A percentile compares a stretch with the other conserved stretches of the same genome.
phyloP scores from a whole-genome alignment of 2,113 vertebrate species.

The Cichladusa arquata region DNA sequence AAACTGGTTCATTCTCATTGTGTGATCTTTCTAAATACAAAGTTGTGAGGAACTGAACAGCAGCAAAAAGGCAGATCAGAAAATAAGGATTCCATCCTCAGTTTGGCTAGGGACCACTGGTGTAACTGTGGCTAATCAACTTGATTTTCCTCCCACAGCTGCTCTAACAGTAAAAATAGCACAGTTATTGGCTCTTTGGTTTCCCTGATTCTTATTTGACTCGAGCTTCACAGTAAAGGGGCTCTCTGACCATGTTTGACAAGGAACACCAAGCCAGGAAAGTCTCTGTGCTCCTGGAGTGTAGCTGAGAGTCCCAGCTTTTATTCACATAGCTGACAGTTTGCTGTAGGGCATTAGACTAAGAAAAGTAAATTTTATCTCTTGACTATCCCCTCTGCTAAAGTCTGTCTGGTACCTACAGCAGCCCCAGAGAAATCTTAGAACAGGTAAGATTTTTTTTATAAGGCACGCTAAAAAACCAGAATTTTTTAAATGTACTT shows the following conservation, averaged over 20 bases:
- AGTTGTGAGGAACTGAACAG: not conserved
- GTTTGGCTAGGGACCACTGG: not conserved
- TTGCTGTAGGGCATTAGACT: not conserved
- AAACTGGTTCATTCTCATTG: not conserved
- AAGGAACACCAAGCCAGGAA: not conserved
- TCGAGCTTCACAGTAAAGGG: not conserved
- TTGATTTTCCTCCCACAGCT: not conserved
- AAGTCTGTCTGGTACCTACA: not conserved
- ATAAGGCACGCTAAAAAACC: not conserved
- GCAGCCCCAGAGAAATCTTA: not conserved
- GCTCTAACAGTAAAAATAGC: not conserved
- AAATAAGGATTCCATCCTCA: not conserved
- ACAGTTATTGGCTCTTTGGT: not conserved
- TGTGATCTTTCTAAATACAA: not conserved
- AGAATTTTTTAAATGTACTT: accelerated
- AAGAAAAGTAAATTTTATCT: not conserved
- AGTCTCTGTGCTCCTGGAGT: not conserved
- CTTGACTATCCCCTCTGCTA: not conserved
- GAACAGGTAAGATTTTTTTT: not conserved
- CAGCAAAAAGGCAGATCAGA: not conserved
- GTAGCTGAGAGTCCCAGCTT: not conserved
- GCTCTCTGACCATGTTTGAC: not conserved
- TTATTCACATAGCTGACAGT: not conserved
- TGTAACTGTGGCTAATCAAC: not conserved
- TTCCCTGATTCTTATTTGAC: not conserved